phyloP scores from a whole-genome alignment of 2,113 vertebrate genomes.

The Poeciliopsis retropinna region DNA sequence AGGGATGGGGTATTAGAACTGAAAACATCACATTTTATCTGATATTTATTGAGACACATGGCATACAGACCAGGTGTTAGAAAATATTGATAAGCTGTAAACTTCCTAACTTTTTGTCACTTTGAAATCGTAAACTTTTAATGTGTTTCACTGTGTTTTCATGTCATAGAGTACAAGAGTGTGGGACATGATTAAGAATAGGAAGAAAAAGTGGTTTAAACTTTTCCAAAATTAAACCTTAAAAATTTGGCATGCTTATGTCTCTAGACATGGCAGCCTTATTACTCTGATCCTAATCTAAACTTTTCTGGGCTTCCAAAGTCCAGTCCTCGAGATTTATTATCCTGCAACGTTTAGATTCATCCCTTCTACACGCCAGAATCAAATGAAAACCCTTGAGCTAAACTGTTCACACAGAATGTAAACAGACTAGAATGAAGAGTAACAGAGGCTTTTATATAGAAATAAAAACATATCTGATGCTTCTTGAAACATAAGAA shows the following conservation, averaged over 20 bases:
- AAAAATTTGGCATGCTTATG: too few species aligned
- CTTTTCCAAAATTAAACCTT: not conserved
- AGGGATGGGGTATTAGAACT: not conserved
- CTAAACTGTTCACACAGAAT: not conserved
- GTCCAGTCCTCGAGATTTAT: not conserved
- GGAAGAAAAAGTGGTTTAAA: not conserved
- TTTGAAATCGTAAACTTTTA: not conserved
- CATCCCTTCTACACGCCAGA: not conserved
- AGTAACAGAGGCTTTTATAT: too few species aligned
- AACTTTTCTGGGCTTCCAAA: too few species aligned
- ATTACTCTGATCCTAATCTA: not conserved
- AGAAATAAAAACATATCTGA: too few species aligned
- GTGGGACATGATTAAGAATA: not conserved
- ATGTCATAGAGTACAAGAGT: not conserved
- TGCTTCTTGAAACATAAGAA: not conserved
- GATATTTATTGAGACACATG: not conserved
- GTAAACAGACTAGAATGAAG: too few species aligned
- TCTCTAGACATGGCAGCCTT: not conserved
- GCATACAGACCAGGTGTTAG: not conserved
- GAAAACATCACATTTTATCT: not conserved
- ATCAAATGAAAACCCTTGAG: too few species aligned
- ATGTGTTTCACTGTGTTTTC: not conserved
- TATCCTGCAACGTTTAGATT: not conserved
- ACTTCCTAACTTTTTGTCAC: not conserved
- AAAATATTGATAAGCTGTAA: too few species aligned